Percentiles rank a stretch among this genome's conserved stretches.
phyloP scores from a whole-genome alignment of 2,888 invertebrate species.

The Nymphalis c-album region DNA sequence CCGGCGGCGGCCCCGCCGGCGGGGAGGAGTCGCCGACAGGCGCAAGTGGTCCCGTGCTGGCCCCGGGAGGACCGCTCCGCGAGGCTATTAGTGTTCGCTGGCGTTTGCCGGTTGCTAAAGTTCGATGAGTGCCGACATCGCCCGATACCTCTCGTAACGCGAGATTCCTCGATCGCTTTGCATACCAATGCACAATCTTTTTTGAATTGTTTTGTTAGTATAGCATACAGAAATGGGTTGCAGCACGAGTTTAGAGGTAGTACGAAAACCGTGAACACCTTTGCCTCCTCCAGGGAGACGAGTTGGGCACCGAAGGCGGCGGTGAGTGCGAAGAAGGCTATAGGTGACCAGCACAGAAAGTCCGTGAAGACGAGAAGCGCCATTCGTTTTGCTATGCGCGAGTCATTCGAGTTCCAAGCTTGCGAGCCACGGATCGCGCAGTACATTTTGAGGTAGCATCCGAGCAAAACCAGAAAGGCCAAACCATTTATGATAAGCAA shows the following conservation, averaged over 20 bases:
- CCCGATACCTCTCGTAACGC: constrained; percentile 93
- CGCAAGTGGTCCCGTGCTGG: constrained; percentile 80
- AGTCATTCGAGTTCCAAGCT: constrained; percentile 98
- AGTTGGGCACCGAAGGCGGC: constrained; percentile 95
- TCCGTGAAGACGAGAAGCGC: constrained; percentile 98
- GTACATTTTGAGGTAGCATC: constrained; percentile 98
- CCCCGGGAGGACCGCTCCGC: constrained; percentile 90
- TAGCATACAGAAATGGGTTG: constrained; percentile 98
- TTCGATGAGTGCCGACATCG: constrained; percentile 92
- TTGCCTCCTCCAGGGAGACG: constrained; percentile 96
- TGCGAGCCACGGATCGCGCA: constrained; percentile 98
- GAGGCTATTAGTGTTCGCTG: constrained; percentile 92
- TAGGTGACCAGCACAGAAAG: constrained; percentile 98
- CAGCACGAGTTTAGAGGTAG: constrained; percentile 98
- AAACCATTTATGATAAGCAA: constrained; percentile 95
- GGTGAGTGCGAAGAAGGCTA: constrained; percentile 96
- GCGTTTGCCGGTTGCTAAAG: constrained; percentile 93
- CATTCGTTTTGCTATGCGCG: constrained; percentile 97
- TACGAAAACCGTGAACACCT: constrained; percentile 97
- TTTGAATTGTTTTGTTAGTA: constrained; percentile 98
- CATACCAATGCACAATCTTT: constrained; percentile 98
- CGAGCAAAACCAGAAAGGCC: constrained; percentile 96
- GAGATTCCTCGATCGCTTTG: constrained; percentile 96
- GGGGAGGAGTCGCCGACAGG: constrained; percentile 86
- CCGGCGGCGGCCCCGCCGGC: constrained; percentile 87